Evolutionary conservation across 2,797 vertebrate genomes (phyloP).

Genomic region (Hoplostethus mediterraneus): DNA sequence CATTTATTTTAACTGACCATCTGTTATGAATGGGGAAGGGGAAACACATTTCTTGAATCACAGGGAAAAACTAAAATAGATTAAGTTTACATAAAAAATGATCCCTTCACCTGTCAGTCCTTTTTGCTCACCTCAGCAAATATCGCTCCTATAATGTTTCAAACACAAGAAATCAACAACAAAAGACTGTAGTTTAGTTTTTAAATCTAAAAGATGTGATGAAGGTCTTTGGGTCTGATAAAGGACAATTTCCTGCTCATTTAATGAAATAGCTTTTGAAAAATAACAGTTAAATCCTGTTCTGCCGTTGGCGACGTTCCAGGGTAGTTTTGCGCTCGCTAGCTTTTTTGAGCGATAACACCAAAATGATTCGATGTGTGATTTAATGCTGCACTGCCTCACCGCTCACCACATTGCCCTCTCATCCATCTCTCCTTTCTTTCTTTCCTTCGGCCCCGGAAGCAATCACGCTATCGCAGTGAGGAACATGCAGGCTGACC

Average conservation of each 20-base stretch:
- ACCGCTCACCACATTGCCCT: conserved; percentile 44
- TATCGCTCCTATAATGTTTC: too few relatives aligned
- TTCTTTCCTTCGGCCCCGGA: conserved; percentile 63
- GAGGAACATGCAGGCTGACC: conserved; percentile 74
- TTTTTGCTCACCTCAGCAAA: not conserved
- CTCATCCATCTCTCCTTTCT: conserved; percentile 53
- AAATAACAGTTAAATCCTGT: conserved; percentile 32
- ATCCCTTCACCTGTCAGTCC: conserved; percentile 6
- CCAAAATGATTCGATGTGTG: conserved; percentile 65
- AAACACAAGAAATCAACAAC: not conserved
- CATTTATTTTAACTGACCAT: too few relatives aligned
- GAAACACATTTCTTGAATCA: too few relatives aligned
- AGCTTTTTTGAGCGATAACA: conserved; percentile 59
- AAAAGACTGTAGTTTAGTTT: not conserved
- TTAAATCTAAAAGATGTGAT: conserved; percentile 38
- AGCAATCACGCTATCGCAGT: conserved; percentile 84
- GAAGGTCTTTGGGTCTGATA: conserved; percentile 51
- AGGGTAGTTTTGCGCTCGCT: conserved; percentile 30
- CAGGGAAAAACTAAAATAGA: too few relatives aligned
- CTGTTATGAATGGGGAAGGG: too few relatives aligned
- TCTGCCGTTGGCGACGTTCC: conserved; percentile 62
- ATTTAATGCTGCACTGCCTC: conserved; percentile 69
- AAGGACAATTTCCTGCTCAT: conserved; percentile 64
- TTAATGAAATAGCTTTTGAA: conserved; percentile 57
- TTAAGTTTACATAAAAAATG: not conserved